A percentile compares a stretch with the other conserved stretches of the same genome.
These are phyloP conservation scores for Philereme vetulata DNA, from an alignment of 2,888 invertebrate genomes.

Conservation along the genomic window DNA sequence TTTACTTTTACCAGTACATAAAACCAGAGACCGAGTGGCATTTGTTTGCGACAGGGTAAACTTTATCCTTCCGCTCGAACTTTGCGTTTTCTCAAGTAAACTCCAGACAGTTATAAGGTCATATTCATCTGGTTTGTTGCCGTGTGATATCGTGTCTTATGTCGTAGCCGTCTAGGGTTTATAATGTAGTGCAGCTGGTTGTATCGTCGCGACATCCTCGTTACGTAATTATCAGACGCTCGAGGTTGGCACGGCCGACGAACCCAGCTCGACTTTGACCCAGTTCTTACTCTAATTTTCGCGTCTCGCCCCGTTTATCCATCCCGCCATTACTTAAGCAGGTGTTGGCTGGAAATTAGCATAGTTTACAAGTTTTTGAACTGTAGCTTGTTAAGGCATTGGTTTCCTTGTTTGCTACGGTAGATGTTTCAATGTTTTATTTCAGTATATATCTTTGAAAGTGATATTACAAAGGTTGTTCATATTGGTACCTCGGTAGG, in stretches of 20 bases:
- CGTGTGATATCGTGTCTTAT: constrained; percentile 44
- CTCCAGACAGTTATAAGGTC: constrained; percentile 49
- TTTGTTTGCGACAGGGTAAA: constrained; percentile 46
- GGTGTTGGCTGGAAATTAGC: constrained; percentile 27
- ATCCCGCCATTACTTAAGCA: constrained; percentile 48
- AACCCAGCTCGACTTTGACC: constrained; percentile 80
- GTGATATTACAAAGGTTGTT: no score
- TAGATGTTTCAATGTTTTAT: no score
- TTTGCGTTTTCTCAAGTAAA: constrained; percentile 45
- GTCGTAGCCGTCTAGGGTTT: constrained; percentile 35
- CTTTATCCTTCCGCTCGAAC: constrained; percentile 43
- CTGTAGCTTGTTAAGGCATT: neutral
- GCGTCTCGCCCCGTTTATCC: constrained; percentile 67
- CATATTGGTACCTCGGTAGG: no score
- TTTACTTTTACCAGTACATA: constrained; percentile 37
- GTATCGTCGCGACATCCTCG: constrained; percentile 61
- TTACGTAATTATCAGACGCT: constrained; percentile 76
- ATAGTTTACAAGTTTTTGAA: constrained; percentile 16
- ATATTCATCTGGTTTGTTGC: constrained; percentile 45
- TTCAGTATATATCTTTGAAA: no score
- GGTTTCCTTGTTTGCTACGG: no score
- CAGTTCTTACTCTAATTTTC: constrained; percentile 79
- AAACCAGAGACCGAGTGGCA: constrained; percentile 38
- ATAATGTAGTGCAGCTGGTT: constrained; percentile 41
- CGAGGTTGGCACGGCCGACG: constrained; percentile 63